Percentiles rank a stretch among this genome's conserved stretches.
These are phyloP conservation scores for Notechis scutatus DNA, from an alignment of 2,113 vertebrate species.

Conservation along the genomic window DNA sequence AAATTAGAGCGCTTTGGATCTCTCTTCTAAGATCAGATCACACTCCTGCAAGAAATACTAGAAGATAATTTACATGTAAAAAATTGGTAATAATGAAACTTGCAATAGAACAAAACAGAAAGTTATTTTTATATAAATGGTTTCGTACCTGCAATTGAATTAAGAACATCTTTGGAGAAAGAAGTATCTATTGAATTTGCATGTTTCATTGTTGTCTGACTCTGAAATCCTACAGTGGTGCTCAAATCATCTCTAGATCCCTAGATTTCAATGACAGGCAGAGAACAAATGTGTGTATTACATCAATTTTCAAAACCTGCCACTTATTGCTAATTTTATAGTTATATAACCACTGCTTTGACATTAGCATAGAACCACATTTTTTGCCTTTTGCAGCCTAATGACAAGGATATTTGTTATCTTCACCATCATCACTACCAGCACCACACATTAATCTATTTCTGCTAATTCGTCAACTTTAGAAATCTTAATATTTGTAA, in stretches of 20 bases:
- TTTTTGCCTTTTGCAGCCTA: not conserved
- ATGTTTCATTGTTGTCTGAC: slow-evolving; percentile 79
- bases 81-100: slow-evolving; percentile 42
- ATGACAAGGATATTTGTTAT: not conserved
- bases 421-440: not conserved
- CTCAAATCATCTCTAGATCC: slow-evolving; percentile 94
- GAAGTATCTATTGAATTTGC: slow-evolving; percentile 92
- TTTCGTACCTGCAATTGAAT: slow-evolving; percentile 93
- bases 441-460: not conserved
- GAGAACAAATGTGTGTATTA: not conserved
- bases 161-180: slow-evolving; percentile 96
- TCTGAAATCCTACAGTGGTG: slow-evolving; percentile 77
- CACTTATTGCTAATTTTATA: not conserved
- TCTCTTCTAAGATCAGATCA: not conserved
- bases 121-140: not conserved
- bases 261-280: slow-evolving; percentile 62
- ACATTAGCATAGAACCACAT: not conserved
- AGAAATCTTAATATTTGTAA: not conserved
- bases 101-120: slow-evolving; percentile 45
- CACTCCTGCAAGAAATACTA: not conserved
- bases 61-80: not conserved
- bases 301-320: not conserved
- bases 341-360: not conserved
- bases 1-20: not conserved
- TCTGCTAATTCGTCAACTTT: not conserved